phyloP scores from a whole-genome alignment of 2,888 invertebrate genomes.

The Rhagonycha fulva region DNA sequence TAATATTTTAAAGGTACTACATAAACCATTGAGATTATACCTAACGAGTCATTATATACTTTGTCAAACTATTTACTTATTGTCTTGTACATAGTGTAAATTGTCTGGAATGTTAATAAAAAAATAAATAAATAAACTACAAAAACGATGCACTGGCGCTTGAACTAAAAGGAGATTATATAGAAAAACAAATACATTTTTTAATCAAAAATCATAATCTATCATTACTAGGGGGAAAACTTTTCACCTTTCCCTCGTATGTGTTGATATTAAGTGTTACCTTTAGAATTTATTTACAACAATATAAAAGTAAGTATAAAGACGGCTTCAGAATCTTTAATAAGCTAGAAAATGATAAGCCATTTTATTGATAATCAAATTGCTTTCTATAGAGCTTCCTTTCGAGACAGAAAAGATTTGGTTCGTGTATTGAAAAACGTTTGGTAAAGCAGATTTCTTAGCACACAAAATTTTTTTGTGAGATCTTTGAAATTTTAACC shows the following conservation, averaged over 20 bases:
- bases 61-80: no score
- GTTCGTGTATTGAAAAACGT: neutral
- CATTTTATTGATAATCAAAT: constrained; percentile 22
- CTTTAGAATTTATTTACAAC: neutral
- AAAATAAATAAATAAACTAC: no score
- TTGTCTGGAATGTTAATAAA: no score
- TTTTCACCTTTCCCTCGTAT: neutral
- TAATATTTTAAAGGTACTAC: no score
- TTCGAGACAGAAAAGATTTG: constrained; percentile 12
- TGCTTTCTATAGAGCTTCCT: constrained; percentile 15
- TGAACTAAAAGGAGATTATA: no score
- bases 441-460: neutral
- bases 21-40: no score
- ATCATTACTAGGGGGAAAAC: no score
- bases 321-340: neutral
- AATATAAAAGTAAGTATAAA: neutral
- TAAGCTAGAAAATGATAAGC: constrained; percentile 13
- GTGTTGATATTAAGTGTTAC: neutral
- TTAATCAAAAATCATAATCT: no score
- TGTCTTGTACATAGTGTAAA: no score
- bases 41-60: no score
- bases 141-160: no score
- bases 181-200: no score
- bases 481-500: neutral
- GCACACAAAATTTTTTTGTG: neutral